Evolutionary conservation across 2,797 vertebrate species (phyloP).

Genomic region (Centropyge bicolor): DNA sequence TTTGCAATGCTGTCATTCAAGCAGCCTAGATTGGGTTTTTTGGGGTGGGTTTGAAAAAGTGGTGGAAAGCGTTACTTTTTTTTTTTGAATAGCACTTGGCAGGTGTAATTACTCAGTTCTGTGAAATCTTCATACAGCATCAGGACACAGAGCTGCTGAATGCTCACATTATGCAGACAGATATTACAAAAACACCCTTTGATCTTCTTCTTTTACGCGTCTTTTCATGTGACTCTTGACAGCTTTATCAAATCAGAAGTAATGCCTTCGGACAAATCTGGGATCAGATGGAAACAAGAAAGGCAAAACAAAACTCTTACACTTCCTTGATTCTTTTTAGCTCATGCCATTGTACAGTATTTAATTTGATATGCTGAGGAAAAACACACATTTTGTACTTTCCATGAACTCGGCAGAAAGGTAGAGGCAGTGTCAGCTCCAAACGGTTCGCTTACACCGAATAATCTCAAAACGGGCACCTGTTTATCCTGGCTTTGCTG

Average conservation of each 20-base stretch:
- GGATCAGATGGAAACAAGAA: constrained; percentile 63
- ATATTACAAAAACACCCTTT: constrained; percentile 70
- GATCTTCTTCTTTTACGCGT: constrained; percentile 61
- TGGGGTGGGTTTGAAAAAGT: constrained; percentile 34
- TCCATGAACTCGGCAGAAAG: constrained; percentile 48
- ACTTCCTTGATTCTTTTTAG: constrained; percentile 36
- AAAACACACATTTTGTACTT: constrained; percentile 52
- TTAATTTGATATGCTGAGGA: constrained; percentile 45
- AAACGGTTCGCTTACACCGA: constrained; percentile 52
- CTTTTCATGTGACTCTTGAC: constrained; percentile 72
- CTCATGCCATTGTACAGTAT: constrained; percentile 24
- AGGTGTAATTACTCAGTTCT: constrained; percentile 71
- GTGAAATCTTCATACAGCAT: constrained; percentile 50
- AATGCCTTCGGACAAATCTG: constrained; percentile 60
- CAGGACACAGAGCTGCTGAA: constrained; percentile 46
- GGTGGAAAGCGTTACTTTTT: constrained; percentile 56
- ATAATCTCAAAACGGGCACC: constrained; percentile 78
- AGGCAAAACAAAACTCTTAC: constrained; percentile 49
- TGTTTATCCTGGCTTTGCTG: constrained; percentile 75
- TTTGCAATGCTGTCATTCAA: constrained; percentile 73
- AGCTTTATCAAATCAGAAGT: constrained; percentile 62
- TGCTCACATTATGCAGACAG: constrained; percentile 49
- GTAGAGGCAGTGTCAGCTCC: constrained; percentile 34
- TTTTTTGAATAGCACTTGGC: constrained; percentile 58
- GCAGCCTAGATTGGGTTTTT: constrained; percentile 63